Percentiles rank a stretch among this genome's conserved stretches.
phyloP scores from a whole-genome alignment of 2,797 vertebrate species.

The Pampus argenteus region DNA sequence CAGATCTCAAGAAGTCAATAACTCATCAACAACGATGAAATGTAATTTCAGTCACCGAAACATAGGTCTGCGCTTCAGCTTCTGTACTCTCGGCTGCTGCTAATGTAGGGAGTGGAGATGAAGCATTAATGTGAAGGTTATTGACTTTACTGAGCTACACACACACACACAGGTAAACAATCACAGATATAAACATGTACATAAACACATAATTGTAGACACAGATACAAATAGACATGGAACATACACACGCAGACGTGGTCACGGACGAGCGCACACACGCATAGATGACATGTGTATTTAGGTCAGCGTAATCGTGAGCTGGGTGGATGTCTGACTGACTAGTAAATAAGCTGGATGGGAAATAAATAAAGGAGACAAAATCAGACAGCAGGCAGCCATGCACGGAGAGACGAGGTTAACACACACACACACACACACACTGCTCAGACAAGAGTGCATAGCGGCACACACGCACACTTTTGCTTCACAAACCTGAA shows the following conservation, averaged over 20 bases:
- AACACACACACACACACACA: conserved; percentile 42
- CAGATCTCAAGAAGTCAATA: background rate
- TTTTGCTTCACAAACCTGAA: conserved; percentile 42
- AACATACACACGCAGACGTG: too few species aligned
- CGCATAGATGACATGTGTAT: conserved; percentile 46
- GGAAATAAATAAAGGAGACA: conserved; percentile 69
- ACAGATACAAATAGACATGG: too few species aligned
- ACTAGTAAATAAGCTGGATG: conserved; percentile 65
- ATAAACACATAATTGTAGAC: conserved; percentile 10
- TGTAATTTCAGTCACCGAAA: background rate
- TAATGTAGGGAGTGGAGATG: conserved; percentile 40
- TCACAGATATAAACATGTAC: background rate
- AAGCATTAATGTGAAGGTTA: conserved; percentile 30
- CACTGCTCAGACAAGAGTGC: background rate
- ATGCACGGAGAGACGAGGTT: conserved; percentile 50
- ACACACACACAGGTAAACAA: background rate
- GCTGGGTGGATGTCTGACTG: conserved; percentile 64
- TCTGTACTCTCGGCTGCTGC: conserved; percentile 14
- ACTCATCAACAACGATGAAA: conserved; percentile 2
- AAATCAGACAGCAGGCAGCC: conserved; percentile 66
- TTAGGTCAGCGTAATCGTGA: conserved; percentile 70
- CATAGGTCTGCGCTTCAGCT: background rate
- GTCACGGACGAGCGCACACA: conserved; percentile 4
- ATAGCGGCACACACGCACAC: conserved; percentile 16
- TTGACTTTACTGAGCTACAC: conserved; percentile 6